Conservation (phyloP, 2,888 invertebrate species). For the Empis stercorea region DNA sequence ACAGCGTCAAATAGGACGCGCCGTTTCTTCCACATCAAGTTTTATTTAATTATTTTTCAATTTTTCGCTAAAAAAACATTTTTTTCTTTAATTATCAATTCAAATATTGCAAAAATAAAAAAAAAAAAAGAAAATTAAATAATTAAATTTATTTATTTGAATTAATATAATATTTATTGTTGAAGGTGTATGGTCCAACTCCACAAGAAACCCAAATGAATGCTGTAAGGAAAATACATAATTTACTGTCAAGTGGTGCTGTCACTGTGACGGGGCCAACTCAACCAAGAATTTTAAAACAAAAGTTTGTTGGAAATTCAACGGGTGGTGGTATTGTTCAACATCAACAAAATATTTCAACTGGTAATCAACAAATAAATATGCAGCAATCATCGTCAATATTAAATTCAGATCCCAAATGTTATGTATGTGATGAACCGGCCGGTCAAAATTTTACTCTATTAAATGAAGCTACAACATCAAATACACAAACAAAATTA, state of each 20-base stretch:
- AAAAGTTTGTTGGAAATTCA: constrained; percentile 20
- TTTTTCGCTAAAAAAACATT: too few relatives aligned
- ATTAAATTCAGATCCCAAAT: constrained; percentile 19
- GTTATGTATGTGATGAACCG: constrained; percentile 37
- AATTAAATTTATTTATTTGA: too few relatives aligned
- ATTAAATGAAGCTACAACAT: constrained; percentile 32
- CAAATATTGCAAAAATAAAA: too few relatives aligned
- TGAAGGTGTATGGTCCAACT: not conserved
- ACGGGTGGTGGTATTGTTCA: constrained; percentile 11
- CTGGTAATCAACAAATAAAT: constrained; percentile 3
- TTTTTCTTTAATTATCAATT: too few relatives aligned
- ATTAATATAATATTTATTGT: not conserved
- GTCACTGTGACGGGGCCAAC: constrained; percentile 35
- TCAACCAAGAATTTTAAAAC: constrained; percentile 34
- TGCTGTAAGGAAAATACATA: constrained; percentile 36
- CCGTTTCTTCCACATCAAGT: too few relatives aligned
- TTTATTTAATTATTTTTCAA: too few relatives aligned
- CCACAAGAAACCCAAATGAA: constrained; percentile 16
- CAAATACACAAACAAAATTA: constrained; percentile 35
- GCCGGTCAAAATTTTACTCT: constrained; percentile 24
- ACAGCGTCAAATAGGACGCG: not conserved
- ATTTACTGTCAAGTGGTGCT: constrained; percentile 35
- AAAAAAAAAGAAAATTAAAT: too few relatives aligned
- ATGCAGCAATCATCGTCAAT: not conserved
- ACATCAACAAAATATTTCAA: constrained; percentile 12